Percentiles rank a stretch among this genome's conserved stretches.
phyloP scores from a whole-genome alignment of 2,797 vertebrate genomes.

The Sebastes hopkinsi region DNA sequence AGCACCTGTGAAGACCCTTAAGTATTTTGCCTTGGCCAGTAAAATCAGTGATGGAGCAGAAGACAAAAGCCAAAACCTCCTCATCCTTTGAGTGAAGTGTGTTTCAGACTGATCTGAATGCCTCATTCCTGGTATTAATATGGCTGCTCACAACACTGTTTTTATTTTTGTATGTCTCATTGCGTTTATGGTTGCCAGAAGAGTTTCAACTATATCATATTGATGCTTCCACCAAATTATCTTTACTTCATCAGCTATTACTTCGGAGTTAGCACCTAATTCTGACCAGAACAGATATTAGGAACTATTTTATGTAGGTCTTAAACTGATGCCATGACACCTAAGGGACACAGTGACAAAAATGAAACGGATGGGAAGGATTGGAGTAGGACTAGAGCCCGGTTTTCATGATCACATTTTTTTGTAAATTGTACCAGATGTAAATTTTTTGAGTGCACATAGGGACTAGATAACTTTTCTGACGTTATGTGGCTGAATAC shows the following conservation, averaged over 20 bases:
- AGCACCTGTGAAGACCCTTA: constrained; percentile 67
- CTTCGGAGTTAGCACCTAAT: not conserved
- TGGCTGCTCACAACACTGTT: constrained; percentile 38
- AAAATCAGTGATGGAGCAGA: constrained; percentile 59
- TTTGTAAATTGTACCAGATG: constrained; percentile 80
- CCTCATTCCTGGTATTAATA: constrained; percentile 36
- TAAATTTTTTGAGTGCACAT: constrained; percentile 67
- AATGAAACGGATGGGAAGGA: not conserved
- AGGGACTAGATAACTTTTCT: constrained; percentile 77
- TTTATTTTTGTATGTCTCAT: constrained; percentile 25
- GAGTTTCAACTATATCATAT: constrained; percentile 17
- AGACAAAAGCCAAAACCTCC: constrained; percentile 67
- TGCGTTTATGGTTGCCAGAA: constrained; percentile 17
- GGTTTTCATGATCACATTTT: constrained; percentile 68
- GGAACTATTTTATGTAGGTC: constrained; percentile 4
- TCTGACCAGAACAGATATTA: constrained; percentile 13
- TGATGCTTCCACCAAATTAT: constrained; percentile 33
- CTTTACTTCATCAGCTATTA: not conserved
- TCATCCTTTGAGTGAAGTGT: constrained; percentile 29
- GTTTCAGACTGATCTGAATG: constrained; percentile 36
- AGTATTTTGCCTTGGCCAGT: constrained; percentile 71
- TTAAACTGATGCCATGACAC: constrained; percentile 24
- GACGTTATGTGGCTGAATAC: constrained; percentile 86
- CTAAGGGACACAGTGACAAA: not conserved
- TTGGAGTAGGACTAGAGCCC: not conserved